Conservation (phyloP, 2,797 vertebrate species). For the Glossophaga mutica region DNA sequence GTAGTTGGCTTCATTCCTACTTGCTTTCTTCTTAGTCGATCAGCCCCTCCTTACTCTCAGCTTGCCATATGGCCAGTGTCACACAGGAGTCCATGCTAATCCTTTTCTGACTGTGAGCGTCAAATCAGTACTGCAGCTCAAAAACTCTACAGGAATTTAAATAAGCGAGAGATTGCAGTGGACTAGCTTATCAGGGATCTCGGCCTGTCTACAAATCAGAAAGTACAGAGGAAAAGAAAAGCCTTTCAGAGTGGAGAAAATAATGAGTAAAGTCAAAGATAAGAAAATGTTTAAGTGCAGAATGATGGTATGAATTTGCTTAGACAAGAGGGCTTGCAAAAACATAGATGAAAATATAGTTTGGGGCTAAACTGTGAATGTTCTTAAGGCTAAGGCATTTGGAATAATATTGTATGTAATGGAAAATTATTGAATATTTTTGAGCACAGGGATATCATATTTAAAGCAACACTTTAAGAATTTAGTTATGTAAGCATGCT, state of each 20-base stretch:
- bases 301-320: background rate
- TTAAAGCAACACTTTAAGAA: background rate
- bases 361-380: background rate
- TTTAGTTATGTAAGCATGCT: background rate
- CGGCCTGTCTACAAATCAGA: background rate
- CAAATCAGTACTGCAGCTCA: background rate
- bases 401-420: background rate
- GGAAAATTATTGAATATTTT: background rate
- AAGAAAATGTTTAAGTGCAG: background rate
- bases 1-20: background rate
- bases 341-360: background rate
- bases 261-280: constrained; percentile 1
- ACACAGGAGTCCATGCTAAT: background rate
- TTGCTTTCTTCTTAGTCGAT: background rate
- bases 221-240: background rate
- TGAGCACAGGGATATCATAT: background rate
- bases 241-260: background rate
- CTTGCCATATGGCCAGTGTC: background rate
- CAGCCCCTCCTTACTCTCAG: background rate
- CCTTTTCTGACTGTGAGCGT: background rate
- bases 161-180: background rate
- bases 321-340: background rate
- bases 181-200: background rate
- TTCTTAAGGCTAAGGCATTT: background rate
- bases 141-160: constrained; percentile 23